Percentiles rank a stretch among this genome's conserved stretches.
These are phyloP conservation scores for Harmothoe impar DNA, from an alignment of 2,888 invertebrate genomes.

Conservation along the genomic window DNA sequence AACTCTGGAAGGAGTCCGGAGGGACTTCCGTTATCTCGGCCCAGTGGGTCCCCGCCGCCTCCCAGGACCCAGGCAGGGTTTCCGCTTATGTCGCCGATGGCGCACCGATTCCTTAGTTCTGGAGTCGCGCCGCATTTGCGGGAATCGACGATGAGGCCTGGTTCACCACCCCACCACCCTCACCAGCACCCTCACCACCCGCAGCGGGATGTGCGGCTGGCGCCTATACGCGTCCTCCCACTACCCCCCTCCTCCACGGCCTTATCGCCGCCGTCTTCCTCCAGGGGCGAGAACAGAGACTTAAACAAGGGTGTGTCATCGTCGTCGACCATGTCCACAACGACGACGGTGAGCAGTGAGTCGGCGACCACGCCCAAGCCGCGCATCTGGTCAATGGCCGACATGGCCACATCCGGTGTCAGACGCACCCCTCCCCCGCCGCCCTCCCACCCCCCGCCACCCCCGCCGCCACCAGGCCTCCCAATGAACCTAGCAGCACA, in stretches of 20 bases:
- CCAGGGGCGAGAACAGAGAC: not conserved
- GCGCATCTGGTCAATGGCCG: conserved; percentile 57
- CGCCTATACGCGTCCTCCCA: not conserved
- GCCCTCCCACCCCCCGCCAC: conserved; percentile 57
- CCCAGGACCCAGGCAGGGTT: not conserved
- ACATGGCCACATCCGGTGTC: conserved; percentile 44
- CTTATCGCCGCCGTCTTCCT: no score
- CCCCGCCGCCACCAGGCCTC: conserved; percentile 55
- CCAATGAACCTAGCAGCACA: conserved; percentile 60
- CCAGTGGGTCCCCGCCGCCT: not conserved
- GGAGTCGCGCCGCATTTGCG: not conserved
- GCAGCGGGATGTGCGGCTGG: not conserved
- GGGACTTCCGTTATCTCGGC: not conserved
- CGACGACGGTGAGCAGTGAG: conserved; percentile 48
- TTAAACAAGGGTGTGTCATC: not conserved
- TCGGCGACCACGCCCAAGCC: conserved; percentile 46
- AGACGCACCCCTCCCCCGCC: conserved; percentile 50
- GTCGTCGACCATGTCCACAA: not conserved
- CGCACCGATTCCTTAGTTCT: not conserved
- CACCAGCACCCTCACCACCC: not conserved
- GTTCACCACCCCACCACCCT: not conserved
- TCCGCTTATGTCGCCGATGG: not conserved
- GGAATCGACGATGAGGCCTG: not conserved
- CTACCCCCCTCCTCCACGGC: not conserved
- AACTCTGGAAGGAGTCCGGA: not conserved